Base-by-base conservation (phyloP, 2,888 invertebrate genomes). In the Meteorus colon region DNA sequence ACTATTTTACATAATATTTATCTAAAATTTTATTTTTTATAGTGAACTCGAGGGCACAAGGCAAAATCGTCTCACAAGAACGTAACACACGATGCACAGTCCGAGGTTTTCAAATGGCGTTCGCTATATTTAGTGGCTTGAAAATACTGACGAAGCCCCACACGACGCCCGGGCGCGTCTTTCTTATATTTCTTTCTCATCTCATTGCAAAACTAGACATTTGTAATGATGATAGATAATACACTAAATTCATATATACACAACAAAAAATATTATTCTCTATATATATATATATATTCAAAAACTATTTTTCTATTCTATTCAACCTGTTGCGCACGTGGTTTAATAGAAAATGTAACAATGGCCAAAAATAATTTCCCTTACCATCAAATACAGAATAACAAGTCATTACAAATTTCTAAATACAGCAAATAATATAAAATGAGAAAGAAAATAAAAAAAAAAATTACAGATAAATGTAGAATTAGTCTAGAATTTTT, bases 101-200 rank as follows among this genome's bases (percentile, higher is more conserved):
- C 81, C 79, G 79, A 78, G 77, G 71, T 75, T 80, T 86, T 84
- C 85, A 85, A 86, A 86, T 86, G 85, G 78, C 85, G 82, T 84
- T 84, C 79, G 86, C 87, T 88, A 88, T 88, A 88, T 88, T 88
- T 88, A 88, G 88, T 84, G 83, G 41, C 82, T 82, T 82, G 83
- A 82, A 84, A 84, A 87, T 86, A 85, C 85, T 85, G 84, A 77
- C 81, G 78, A 80, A 78, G 79, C 81, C 77, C 78, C 79, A 78
- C 79, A 76, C 78, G 77, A 78, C 78, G 76, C 78, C 80, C 80
- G 74, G 73, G 73, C 41, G 67, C 77, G 66, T 68, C 48, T 75
- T 27, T 66, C 65, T 68, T 24, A 19, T 67, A 74, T 73, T 75
- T 77, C 45, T 65, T 75, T 74, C 70, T 76, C 74, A 59, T 63